Conservation (phyloP, 2,113 vertebrate species). For the Sander lucioperca region DNA sequence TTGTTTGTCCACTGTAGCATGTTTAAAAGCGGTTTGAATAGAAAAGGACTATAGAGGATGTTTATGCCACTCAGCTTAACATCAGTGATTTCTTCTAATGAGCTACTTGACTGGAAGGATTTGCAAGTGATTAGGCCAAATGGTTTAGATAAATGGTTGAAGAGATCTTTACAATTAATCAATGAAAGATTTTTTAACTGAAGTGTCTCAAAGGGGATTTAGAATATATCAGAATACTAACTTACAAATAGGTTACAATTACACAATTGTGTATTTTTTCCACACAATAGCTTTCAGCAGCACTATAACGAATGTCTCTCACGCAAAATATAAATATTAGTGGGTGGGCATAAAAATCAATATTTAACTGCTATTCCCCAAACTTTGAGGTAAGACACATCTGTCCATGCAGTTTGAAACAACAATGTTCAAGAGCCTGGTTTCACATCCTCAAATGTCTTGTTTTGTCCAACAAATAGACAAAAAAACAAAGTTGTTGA, state of each 20-base stretch:
- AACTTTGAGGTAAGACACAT: background rate
- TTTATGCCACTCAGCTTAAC: constrained; percentile 59
- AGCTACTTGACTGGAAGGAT: constrained; percentile 73
- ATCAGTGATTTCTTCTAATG: constrained; percentile 48
- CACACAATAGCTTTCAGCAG: background rate
- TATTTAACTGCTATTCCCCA: background rate
- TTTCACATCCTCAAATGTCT: background rate
- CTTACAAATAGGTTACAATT: background rate
- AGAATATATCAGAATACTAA: background rate
- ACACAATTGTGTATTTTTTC: background rate
- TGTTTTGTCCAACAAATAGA: background rate
- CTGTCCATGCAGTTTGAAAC: background rate
- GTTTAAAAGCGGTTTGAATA: constrained; percentile 29
- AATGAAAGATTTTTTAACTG: constrained; percentile 5
- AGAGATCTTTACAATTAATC: background rate
- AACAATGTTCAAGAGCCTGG: background rate
- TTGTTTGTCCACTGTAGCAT: constrained; percentile 39
- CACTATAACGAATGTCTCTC: background rate
- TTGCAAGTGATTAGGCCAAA: constrained; percentile 55
- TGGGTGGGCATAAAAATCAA: background rate
- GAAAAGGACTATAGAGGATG: constrained; percentile 22
- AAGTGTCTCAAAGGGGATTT: background rate
- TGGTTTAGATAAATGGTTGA: constrained; percentile 37
- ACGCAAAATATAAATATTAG: too few relatives aligned
- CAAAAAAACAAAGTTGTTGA: background rate